A percentile compares a stretch with the other conserved stretches of the same genome.
Conservation (phyloP, 2,113 vertebrate genomes). For the Poecile atricapillus region DNA sequence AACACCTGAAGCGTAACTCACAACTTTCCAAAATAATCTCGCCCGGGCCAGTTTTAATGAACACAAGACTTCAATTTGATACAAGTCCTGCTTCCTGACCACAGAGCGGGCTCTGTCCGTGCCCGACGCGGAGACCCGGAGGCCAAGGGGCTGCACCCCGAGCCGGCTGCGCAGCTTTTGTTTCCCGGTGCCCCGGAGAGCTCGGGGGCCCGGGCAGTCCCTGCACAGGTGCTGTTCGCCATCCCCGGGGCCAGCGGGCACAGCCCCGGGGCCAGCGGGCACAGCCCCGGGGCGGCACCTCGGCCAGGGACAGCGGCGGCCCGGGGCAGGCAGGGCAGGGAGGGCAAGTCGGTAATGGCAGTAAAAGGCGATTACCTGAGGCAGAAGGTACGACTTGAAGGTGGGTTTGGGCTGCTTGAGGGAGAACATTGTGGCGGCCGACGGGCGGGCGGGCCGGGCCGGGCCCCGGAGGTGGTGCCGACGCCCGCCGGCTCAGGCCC, state of each 20-base stretch:
- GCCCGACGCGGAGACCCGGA: neutral
- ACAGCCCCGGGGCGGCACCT: neutral
- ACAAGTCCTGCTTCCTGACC: neutral
- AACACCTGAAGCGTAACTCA: neutral
- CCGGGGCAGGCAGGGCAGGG: neutral
- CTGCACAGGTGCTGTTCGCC: neutral
- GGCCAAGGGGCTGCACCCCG: neutral
- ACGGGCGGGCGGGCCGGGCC: neutral
- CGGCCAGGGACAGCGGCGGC: neutral
- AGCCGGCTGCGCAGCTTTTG: neutral
- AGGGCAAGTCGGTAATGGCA: neutral
- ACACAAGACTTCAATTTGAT: accelerated
- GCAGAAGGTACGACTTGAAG: conserved; percentile 89
- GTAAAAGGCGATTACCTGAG: conserved; percentile 75
- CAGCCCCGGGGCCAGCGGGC: neutral
- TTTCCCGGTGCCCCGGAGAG: neutral
- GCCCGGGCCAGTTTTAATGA: neutral
- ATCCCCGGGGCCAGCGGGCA: neutral
- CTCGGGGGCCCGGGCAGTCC: neutral
- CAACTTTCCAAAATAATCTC: neutral
- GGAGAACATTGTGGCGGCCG: conserved; percentile 81
- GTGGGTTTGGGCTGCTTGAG: conserved; percentile 83
- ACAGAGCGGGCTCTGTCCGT: neutral
- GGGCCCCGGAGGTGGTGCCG: neutral
- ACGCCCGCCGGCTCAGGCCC: neutral